Evolutionary conservation across 2,113 vertebrate species (phyloP).

Genomic region (Myocastor coypus): DNA sequence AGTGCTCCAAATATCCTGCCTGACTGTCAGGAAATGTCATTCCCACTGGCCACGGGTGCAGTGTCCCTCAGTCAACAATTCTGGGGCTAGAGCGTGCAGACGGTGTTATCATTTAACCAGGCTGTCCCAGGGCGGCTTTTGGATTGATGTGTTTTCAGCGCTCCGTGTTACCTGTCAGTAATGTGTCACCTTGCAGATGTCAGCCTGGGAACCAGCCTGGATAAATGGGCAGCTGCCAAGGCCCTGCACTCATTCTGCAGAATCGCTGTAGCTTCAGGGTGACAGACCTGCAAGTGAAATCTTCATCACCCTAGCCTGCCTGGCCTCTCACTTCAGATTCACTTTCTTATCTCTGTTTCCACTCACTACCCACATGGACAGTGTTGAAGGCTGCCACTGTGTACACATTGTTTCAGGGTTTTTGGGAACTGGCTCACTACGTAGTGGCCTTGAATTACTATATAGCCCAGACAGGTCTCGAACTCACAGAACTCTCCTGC

Average conservation of each 20-base stretch:
- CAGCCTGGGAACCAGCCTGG: constrained; percentile 5
- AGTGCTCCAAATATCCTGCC: background rate
- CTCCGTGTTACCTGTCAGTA: constrained; percentile 58
- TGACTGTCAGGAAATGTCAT: background rate
- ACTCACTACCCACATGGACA: background rate
- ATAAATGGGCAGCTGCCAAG: background rate
- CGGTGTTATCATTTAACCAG: background rate
- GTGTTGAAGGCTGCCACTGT: background rate
- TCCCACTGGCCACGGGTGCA: background rate
- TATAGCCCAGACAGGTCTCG: background rate
- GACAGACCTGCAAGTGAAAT: constrained; percentile 33
- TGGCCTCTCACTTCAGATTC: background rate
- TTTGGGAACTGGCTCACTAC: background rate
- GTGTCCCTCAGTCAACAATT: background rate
- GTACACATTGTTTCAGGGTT: background rate
- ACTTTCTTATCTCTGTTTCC: background rate
- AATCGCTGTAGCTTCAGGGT: background rate
- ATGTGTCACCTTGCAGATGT: constrained; percentile 59
- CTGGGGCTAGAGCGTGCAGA: background rate
- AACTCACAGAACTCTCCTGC: background rate
- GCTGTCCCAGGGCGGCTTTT: background rate
- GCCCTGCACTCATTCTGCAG: background rate
- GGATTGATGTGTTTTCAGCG: background rate
- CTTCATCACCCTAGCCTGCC: constrained; percentile 46
- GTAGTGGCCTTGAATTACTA: background rate